These are phyloP conservation scores for Loris lydekkerianus DNA, from an alignment of 2,797 vertebrate species.

Conservation along the genomic window DNA sequence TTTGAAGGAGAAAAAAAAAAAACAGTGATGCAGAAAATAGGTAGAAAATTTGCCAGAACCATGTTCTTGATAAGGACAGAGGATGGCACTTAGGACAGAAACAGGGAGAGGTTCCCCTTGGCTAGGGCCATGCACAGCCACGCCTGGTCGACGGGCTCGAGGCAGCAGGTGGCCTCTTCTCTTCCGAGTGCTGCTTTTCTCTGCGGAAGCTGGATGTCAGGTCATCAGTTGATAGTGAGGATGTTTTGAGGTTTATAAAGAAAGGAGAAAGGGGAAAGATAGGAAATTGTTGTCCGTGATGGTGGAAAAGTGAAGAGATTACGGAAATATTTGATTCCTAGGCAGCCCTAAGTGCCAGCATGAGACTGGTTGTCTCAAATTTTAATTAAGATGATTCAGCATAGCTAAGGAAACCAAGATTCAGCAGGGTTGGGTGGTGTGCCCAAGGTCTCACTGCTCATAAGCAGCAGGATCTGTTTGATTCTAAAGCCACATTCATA, in stretches of 20 bases:
- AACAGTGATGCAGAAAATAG: neutral
- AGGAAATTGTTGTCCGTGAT: neutral
- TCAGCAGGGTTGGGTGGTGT: neutral
- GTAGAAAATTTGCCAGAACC: neutral
- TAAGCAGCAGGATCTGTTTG: neutral
- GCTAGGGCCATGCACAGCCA: no score
- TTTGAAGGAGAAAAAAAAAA: neutral
- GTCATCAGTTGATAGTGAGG: neutral
- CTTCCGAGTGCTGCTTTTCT: neutral
- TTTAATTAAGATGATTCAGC: neutral
- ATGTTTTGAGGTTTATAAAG: neutral
- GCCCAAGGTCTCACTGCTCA: neutral
- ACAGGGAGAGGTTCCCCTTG: neutral
- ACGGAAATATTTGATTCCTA: neutral
- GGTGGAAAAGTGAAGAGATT: neutral
- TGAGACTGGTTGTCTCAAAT: neutral
- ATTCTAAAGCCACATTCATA: neutral
- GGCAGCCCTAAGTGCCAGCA: neutral
- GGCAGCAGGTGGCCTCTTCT: neutral
- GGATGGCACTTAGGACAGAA: neutral
- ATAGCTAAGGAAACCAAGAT: neutral
- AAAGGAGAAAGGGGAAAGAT: neutral
- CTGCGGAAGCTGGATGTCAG: neutral
- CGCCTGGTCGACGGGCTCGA: neutral
- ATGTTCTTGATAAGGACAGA: neutral